Conservation (phyloP, 2,113 vertebrate species). For the Epinephelus lanceolatus region DNA sequence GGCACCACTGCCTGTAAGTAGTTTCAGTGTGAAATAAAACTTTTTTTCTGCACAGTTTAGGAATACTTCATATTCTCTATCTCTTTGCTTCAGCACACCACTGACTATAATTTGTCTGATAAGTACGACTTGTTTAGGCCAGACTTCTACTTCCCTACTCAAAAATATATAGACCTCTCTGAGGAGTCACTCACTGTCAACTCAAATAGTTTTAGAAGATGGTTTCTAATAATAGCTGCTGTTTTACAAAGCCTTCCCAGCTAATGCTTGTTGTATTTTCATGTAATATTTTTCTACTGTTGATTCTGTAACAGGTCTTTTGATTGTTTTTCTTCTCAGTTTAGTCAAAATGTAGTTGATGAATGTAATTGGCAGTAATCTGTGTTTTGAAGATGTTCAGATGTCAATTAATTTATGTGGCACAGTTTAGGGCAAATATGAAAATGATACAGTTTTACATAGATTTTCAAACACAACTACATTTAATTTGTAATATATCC, state of each 20-base stretch:
- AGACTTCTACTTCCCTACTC: neutral
- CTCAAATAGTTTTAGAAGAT: conserved; percentile 46
- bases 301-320: neutral
- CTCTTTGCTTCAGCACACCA: neutral
- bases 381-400: neutral
- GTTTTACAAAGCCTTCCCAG: neutral
- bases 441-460: neutral
- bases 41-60: neutral
- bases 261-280: neutral
- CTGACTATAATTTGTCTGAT: neutral
- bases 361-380: neutral
- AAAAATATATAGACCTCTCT: conserved; percentile 2
- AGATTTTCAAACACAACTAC: neutral
- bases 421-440: neutral
- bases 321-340: neutral
- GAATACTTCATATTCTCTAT: neutral
- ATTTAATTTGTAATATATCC: neutral
- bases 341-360: neutral
- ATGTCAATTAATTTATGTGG: neutral
- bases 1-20: too few species aligned
- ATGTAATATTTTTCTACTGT: neutral
- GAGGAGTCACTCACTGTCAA: conserved; percentile 6
- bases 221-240: conserved; percentile 19
- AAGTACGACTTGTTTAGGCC: neutral
- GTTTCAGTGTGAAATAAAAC: neutral